A percentile compares a stretch with the other conserved stretches of the same genome.
These are phyloP conservation scores for Bufo gargarizans DNA, from an alignment of 2,113 vertebrate species.

Conservation along the genomic window DNA sequence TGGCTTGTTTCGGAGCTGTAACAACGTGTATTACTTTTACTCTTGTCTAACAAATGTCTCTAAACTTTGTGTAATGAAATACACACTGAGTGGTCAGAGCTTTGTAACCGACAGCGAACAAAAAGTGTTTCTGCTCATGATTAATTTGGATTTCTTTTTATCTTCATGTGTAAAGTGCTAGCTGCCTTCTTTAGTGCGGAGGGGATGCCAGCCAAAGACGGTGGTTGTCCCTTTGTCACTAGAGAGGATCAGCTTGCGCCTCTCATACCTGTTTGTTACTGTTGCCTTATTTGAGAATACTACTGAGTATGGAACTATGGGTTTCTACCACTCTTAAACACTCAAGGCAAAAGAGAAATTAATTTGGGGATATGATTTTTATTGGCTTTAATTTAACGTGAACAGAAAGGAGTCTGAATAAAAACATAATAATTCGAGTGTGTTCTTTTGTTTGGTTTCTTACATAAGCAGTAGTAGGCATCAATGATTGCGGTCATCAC, in stretches of 20 bases:
- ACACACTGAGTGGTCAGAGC: slow-evolving; percentile 19
- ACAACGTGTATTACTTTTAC: slow-evolving; percentile 59
- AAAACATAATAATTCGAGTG: slow-evolving; percentile 48
- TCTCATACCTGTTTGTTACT: slow-evolving; percentile 65
- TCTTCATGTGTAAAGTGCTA: slow-evolving; percentile 75
- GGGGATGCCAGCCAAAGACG: slow-evolving; percentile 65
- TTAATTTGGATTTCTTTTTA: slow-evolving; percentile 63
- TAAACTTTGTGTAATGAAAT: slow-evolving; percentile 7
- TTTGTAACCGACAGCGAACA: slow-evolving; percentile 37
- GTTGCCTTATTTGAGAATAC: slow-evolving; percentile 86
- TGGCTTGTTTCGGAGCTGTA: slow-evolving; percentile 76
- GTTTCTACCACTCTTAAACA: slow-evolving; percentile 66
- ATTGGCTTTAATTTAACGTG: slow-evolving; percentile 57
- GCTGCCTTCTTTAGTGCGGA: slow-evolving; percentile 74
- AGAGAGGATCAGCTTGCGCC: not conserved
- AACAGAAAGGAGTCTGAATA: slow-evolving; percentile 56
- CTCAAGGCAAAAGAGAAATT: slow-evolving; percentile 66
- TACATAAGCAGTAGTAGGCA: not conserved
- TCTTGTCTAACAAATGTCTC: slow-evolving; percentile 52
- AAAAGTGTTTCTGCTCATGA: slow-evolving; percentile 66
- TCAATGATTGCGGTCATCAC: not conserved
- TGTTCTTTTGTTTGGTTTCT: not conserved
- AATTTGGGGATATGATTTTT: slow-evolving; percentile 54
- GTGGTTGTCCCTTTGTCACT: not conserved
- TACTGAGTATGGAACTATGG: slow-evolving; percentile 78